phyloP scores from a whole-genome alignment of 2,888 invertebrate species.

The Ceratothoa steindachneri region DNA sequence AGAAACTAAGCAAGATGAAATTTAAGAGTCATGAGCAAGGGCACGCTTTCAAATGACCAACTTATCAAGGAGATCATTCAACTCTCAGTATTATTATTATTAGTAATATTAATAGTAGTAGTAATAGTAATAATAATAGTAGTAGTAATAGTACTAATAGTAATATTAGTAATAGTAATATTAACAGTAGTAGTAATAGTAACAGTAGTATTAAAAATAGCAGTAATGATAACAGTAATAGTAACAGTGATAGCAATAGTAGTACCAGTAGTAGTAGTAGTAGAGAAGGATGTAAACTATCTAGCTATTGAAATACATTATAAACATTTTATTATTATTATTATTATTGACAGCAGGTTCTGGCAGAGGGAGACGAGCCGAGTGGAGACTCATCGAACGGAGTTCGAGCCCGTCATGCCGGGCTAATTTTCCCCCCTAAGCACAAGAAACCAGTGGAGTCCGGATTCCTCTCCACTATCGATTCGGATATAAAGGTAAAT shows the following conservation, averaged over 20 bases:
- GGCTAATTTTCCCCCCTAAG: background rate
- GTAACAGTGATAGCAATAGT: conserved; percentile 15
- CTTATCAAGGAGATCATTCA: no score
- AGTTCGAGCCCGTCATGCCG: background rate
- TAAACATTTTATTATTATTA: no score
- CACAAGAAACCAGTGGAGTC: conserved; percentile 3
- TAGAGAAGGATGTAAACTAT: background rate
- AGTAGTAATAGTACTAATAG: conserved; percentile 1
- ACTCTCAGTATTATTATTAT: conserved; percentile 1
- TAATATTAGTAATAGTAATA: background rate
- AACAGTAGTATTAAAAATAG: background rate
- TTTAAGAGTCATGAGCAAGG: no score
- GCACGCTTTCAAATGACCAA: no score
- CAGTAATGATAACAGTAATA: background rate
- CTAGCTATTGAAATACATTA: no score
- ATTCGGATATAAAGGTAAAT: background rate
- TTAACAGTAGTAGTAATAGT: background rate
- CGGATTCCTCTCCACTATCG: background rate
- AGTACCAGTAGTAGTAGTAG: conserved; percentile 6
- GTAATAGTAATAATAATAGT: conserved; percentile 12
- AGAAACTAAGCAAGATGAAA: no score
- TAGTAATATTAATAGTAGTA: background rate
- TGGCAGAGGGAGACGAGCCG: background rate
- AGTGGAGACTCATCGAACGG: background rate
- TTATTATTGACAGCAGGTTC: background rate